Base-by-base conservation (phyloP, 2,797 vertebrate genomes). In the Enteromius argenteus region DNA sequence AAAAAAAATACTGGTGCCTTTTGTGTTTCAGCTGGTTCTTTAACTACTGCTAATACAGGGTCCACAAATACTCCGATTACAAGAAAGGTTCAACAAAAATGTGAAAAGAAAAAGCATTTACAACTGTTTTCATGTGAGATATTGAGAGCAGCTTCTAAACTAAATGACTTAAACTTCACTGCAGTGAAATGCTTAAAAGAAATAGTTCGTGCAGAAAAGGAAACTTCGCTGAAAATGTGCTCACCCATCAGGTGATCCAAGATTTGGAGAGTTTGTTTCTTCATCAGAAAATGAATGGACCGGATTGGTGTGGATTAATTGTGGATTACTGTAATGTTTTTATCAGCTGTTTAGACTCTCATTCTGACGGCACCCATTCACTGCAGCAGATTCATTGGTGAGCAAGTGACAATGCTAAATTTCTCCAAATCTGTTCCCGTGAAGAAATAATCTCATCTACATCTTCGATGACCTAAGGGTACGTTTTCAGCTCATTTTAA, bases 81-180 rank as follows among this genome's bases (percentile, higher is more conserved):
- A 84, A 88, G 79, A 88, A 85, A 53, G 87, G 39, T 60, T 72
- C 15, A 72, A 49, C 21, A 30, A 62, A 88, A 21, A 56, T 30
- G 49, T 53, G 19, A 51, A 67, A 21, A 58, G 76, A 84, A 37
- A 87, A 56, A 80, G 87, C 62, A 75, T 76, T 42, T 68, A 77
- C 62, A 23, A 77, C 37, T 17, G 6, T 19, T 66, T 58, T 42
- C 10, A 56, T 56, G 17, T 11, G 1, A 77, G 37, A 58, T 23
- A 78, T 14, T 46, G 21, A 51, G 67, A 84, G 67, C 83, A 64
- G 51, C 69, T 73, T 74, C 53, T 21, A 58, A 68, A 6, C 46
- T 1, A 37, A 42, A 66, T 19, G 19, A 58, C 66, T n/a, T 14
- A 39, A 39, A 60, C 37, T 44, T 77, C 56, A 51, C 75, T 62